These are phyloP conservation scores for Scytalopus superciliaris DNA, from an alignment of 2,113 vertebrate genomes.

Conservation along the genomic window DNA sequence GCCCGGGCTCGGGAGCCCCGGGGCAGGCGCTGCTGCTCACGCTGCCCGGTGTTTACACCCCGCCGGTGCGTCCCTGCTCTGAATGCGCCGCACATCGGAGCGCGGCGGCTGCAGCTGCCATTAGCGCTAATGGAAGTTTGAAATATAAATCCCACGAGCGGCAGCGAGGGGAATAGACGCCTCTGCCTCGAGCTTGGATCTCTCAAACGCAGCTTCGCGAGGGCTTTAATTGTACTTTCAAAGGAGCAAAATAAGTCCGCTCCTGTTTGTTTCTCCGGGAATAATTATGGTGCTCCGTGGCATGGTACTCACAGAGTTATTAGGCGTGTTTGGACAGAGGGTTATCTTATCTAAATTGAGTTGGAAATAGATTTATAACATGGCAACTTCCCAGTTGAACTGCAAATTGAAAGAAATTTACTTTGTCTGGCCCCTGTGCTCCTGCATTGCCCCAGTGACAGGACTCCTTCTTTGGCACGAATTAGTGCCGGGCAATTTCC, in stretches of 20 bases:
- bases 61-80: neutral
- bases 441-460: slow-evolving; percentile 3
- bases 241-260: neutral
- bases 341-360: slow-evolving; percentile 47
- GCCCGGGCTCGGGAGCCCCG: neutral
- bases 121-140: slow-evolving; percentile 49
- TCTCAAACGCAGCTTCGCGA: neutral
- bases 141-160: neutral
- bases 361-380: slow-evolving; percentile 27
- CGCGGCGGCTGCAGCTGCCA: neutral
- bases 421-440: neutral
- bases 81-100: neutral
- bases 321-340: slow-evolving; percentile 4
- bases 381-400: slow-evolving; percentile 1
- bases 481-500: slow-evolving; percentile 5
- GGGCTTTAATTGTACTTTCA: slow-evolving; percentile 29
- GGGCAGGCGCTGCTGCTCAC: neutral
- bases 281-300: neutral
- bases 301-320: neutral
- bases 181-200: neutral
- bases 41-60: neutral
- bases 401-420: slow-evolving; percentile 41
- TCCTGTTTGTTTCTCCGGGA: slow-evolving; percentile 26
- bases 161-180: neutral
- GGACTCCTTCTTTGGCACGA: neutral